Evolutionary conservation across 2,888 invertebrate genomes (phyloP), one percentile per base, ranked within the genome.

Genomic region (Pocota personata): DNA sequence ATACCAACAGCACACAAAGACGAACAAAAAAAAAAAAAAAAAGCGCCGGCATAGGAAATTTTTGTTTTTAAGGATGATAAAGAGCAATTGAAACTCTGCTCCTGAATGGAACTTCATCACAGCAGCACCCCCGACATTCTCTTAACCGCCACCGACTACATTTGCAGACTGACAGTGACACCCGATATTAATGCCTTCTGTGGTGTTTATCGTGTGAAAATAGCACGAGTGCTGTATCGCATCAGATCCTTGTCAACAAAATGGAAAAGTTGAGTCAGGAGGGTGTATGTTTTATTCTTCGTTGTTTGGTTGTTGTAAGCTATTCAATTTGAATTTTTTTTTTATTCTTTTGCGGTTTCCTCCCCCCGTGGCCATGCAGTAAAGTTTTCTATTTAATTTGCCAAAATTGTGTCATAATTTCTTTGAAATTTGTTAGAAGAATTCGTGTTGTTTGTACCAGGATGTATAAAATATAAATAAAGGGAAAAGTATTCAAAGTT

Each of bases 161-260:
- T n/a, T 58, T 6, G 2, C 32, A 32, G 1, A n/a, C n/a, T 58
- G 58, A 60, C 60, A 50, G 52, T 50, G 37, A 19, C 37, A 55
- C 35, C 35, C 16, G 37, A 55, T 46, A 75, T 71, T 21, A 24
- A 71, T 55, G 43, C 66, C 24, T 24, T 12, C 19, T 24, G 43
- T 4, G 35, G 6, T 46, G 64, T 37, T 57, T 46, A 66, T 75
- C 75, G 62, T 55, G 50, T 40, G 73, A 62, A 64, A 62, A 73
- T 52, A 19, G 8, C 60, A 73, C n/a, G n/a, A 62, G 6, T 62
- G 37, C n/a, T 16, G 48, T 43, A 14, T 12, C 43, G 30, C 16
- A 2, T 14, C 30, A 4, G 24, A 35, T 35, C 43, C 40, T 30
- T 50, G 40, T 21, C 50, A 6, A 27, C 27, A 12, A 30, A 40